A percentile compares a stretch with the other conserved stretches of the same genome.
Conservation (phyloP, 2,888 invertebrate species). For the Lobophora halterata region DNA sequence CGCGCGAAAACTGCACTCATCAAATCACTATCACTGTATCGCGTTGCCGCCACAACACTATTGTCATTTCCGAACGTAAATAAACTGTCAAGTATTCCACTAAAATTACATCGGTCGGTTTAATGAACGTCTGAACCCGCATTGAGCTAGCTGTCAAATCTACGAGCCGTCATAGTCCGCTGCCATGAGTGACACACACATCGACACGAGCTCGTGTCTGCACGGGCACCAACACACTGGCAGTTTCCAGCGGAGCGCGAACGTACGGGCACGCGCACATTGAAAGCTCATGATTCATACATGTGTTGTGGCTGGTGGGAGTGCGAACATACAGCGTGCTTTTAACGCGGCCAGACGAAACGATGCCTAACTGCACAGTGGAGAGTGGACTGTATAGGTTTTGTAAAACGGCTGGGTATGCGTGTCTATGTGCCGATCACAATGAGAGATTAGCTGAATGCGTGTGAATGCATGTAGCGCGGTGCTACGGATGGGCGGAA, state of each 20-base stretch:
- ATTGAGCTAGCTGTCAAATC: conserved; percentile 82
- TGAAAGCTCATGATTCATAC: conserved; percentile 67
- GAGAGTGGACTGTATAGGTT: conserved; percentile 66
- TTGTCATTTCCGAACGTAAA: conserved; percentile 56
- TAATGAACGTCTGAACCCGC: conserved; percentile 80
- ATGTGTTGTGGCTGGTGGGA: conserved; percentile 75
- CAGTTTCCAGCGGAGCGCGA: conserved; percentile 70
- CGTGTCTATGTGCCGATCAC: conserved; percentile 72
- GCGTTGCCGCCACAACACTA: conserved; percentile 45
- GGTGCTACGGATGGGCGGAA: conserved; percentile 68
- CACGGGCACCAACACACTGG: conserved; percentile 75
- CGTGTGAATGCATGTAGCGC: conserved; percentile 75
- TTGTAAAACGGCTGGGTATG: conserved; percentile 72
- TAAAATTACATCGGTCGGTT: conserved; percentile 72
- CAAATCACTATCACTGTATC: conserved; percentile 38
- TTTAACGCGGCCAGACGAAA: conserved; percentile 77
- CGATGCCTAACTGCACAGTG: conserved; percentile 73
- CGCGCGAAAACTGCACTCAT: conserved; percentile 58
- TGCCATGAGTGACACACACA: conserved; percentile 79
- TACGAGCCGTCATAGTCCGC: conserved; percentile 81
- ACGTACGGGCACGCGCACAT: conserved; percentile 66
- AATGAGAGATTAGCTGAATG: conserved; percentile 75
- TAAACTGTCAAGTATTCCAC: conserved; percentile 67
- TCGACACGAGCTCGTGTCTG: conserved; percentile 59
- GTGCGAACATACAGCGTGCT: conserved; percentile 79